phyloP scores from a whole-genome alignment of 2,113 vertebrate genomes.

The Puma concolor region DNA sequence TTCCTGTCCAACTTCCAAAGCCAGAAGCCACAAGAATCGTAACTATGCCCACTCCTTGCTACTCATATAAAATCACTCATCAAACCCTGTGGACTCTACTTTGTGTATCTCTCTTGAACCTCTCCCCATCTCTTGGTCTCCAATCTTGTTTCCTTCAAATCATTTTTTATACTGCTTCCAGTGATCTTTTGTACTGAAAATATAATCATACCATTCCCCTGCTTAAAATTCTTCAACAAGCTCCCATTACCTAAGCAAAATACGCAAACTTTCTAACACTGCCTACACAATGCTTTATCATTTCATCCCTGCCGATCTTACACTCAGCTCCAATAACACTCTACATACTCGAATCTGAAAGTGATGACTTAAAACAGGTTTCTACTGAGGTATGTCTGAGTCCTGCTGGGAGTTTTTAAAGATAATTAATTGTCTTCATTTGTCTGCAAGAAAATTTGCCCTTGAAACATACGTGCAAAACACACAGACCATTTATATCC shows the following conservation, averaged over 20 bases:
- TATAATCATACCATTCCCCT: not conserved
- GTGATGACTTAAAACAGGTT: conserved; percentile 24
- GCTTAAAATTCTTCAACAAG: conserved; percentile 40
- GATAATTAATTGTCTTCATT: conserved; percentile 67
- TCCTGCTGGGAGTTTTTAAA: conserved; percentile 45
- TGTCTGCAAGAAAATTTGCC: conserved; percentile 50
- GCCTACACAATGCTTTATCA: not conserved
- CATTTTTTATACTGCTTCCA: not conserved
- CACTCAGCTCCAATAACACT: not conserved
- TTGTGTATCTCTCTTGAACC: not conserved
- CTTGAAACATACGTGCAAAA: conserved; percentile 48
- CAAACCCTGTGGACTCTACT: not conserved
- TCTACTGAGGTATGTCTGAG: conserved; percentile 28
- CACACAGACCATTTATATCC: conserved; percentile 36
- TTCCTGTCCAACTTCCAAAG: not conserved
- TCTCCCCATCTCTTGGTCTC: not conserved
- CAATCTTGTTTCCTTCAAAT: conserved; percentile 12
- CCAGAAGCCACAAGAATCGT: not conserved
- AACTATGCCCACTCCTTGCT: not conserved
- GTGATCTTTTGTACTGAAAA: conserved; percentile 44
- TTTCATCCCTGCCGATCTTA: not conserved
- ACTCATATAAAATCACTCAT: not conserved
- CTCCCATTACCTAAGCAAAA: conserved; percentile 28
- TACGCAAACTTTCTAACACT: not conserved
- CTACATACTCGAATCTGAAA: conserved; percentile 6